Percentiles rank a stretch among this genome's conserved stretches.
phyloP scores from a whole-genome alignment of 2,888 invertebrate genomes.

The Dione vanillae region DNA sequence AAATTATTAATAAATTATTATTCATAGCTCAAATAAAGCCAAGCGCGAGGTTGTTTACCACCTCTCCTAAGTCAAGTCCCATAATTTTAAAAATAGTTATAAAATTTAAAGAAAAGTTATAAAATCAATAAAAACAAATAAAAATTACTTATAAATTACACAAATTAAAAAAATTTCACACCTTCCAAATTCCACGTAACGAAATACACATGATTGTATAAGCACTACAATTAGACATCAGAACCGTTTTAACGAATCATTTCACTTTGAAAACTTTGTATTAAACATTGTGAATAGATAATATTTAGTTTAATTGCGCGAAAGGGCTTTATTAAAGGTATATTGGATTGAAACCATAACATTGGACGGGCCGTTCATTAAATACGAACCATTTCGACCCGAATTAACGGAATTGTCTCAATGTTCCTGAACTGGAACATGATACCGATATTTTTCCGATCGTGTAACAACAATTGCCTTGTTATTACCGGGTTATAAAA shows the following conservation, averaged over 20 bases:
- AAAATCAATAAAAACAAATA: not conserved
- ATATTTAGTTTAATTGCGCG: constrained; percentile 11
- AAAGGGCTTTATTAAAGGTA: constrained; percentile 13
- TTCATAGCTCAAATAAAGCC: too few relatives aligned
- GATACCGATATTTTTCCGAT: constrained; percentile 22
- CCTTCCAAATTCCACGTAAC: not conserved
- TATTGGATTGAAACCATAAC: constrained; percentile 20
- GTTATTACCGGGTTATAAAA: constrained; percentile 2
- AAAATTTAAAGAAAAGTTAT: too few relatives aligned
- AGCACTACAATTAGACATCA: not conserved
- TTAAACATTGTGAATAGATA: not conserved
- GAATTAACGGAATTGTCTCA: constrained; percentile 26
- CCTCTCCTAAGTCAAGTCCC: too few relatives aligned
- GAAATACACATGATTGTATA: not conserved
- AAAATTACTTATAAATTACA: not conserved
- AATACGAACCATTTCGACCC: constrained; percentile 16
- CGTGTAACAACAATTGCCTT: constrained; percentile 10
- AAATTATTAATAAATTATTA: too few relatives aligned
- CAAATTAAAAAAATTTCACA: not conserved
- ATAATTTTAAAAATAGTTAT: too few relatives aligned
- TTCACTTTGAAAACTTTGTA: constrained; percentile 2
- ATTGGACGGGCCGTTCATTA: constrained; percentile 25
- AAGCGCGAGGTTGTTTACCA: too few relatives aligned
- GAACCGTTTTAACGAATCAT: not conserved
- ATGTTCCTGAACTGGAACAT: not conserved